Percentiles rank a stretch among this genome's conserved stretches.
Conservation (phyloP, 2,113 vertebrate species). For the Gallinago jamesoni region DNA sequence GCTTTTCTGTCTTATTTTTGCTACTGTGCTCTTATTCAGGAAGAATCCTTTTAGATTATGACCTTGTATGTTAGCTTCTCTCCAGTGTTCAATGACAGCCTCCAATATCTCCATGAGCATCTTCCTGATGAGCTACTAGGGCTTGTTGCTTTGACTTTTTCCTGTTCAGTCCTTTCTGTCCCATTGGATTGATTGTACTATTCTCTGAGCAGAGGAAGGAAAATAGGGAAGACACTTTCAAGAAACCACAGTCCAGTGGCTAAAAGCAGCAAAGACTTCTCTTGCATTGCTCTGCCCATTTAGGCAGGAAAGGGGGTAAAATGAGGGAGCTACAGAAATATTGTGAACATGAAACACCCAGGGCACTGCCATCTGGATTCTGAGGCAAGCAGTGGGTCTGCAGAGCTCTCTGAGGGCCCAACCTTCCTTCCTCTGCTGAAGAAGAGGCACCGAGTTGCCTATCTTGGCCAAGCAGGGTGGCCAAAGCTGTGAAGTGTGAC, state of each 20-base stretch:
- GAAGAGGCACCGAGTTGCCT: neutral
- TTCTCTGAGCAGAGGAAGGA: neutral
- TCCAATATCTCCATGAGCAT: neutral
- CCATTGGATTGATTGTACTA: neutral
- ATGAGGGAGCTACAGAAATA: neutral
- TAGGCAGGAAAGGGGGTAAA: neutral
- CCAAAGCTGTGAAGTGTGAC: neutral
- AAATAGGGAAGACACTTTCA: neutral
- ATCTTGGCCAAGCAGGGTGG: neutral
- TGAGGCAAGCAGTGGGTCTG: neutral
- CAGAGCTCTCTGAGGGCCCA: neutral
- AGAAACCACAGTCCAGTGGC: neutral
- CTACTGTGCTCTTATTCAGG: neutral
- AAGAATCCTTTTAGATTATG: neutral
- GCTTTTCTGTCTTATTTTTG: neutral
- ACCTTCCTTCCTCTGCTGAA: neutral
- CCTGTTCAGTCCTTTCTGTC: neutral
- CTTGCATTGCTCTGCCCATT: neutral
- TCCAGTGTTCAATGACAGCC: neutral
- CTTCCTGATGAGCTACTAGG: neutral
- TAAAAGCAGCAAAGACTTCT: neutral
- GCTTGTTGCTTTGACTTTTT: neutral
- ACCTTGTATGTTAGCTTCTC: neutral
- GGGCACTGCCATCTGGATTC: neutral
- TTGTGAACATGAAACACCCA: fast-evolving